Evolutionary conservation across 2,113 vertebrate species (phyloP).

Genomic region (Psammodynastes pulverulentus): DNA sequence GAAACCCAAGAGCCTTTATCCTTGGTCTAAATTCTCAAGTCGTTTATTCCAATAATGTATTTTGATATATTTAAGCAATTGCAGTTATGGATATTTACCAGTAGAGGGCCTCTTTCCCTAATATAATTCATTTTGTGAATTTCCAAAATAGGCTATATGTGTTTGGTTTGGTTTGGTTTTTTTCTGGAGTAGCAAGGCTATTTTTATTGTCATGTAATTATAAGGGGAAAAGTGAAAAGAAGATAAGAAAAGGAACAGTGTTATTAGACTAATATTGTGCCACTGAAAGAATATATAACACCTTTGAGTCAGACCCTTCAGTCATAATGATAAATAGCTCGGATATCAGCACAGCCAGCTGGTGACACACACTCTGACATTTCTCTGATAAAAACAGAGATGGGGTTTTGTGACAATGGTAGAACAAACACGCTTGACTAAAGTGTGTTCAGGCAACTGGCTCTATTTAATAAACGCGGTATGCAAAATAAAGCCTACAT

Average conservation of each 20-base stretch:
- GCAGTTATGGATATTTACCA: constrained; percentile 10
- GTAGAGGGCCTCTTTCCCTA: constrained; percentile 36
- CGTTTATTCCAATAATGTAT: not conserved
- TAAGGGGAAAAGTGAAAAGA: not conserved
- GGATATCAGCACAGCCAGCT: not conserved
- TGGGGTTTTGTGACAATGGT: not conserved
- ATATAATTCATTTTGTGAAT: not conserved
- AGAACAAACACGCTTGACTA: not conserved
- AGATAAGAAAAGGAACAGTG: not conserved
- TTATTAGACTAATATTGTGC: not conserved
- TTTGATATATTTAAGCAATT: not conserved
- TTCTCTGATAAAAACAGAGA: not conserved
- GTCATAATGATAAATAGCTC: not conserved
- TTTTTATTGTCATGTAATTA: not conserved
- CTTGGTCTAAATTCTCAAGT: not conserved
- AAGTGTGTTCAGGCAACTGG: not conserved
- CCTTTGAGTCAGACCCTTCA: not conserved
- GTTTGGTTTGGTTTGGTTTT: not conserved
- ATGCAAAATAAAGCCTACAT: no score
- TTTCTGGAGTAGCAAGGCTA: not conserved
- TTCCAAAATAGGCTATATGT: not conserved
- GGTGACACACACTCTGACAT: not conserved
- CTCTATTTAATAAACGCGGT: not conserved
- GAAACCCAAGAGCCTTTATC: not conserved
- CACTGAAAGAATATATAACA: not conserved